phyloP scores from a whole-genome alignment of 2,797 vertebrate species.

The Cyprinodon diabolis region DNA sequence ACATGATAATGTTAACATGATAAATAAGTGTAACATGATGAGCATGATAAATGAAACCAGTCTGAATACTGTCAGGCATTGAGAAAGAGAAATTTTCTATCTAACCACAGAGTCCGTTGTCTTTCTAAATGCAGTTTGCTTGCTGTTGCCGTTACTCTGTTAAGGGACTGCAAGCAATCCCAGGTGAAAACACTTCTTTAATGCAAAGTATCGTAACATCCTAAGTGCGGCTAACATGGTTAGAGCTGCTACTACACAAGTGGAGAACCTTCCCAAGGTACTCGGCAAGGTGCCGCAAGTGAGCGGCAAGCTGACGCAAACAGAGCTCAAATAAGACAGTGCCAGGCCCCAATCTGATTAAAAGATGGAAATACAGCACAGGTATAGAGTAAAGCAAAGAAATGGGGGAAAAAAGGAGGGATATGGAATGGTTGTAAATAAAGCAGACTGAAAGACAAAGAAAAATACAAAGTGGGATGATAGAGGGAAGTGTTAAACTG shows the following conservation, averaged over 20 bases:
- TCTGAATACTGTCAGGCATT: neutral
- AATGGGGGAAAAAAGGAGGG: constrained; percentile 21
- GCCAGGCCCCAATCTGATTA: constrained; percentile 74
- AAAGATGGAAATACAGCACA: constrained; percentile 45
- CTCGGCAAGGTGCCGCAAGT: constrained; percentile 29
- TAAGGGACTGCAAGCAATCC: constrained; percentile 45
- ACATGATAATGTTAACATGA: neutral
- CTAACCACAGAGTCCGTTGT: neutral
- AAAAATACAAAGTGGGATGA: constrained; percentile 53
- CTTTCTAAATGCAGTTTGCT: constrained; percentile 26
- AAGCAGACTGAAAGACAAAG: constrained; percentile 18
- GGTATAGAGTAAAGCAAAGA: constrained; percentile 23
- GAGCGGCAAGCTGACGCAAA: constrained; percentile 41
- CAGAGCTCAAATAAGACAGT: constrained; percentile 73
- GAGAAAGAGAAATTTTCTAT: neutral
- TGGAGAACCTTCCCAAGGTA: constrained; percentile 62
- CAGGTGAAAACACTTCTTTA: constrained; percentile 52
- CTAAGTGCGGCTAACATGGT: constrained; percentile 71
- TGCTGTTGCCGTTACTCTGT: constrained; percentile 53
- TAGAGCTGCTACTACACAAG: constrained; percentile 56
- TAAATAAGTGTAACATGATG: neutral
- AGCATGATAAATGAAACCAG: neutral
- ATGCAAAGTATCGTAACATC: constrained; percentile 68
- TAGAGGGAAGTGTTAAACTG: constrained; percentile 64
- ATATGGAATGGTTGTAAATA: constrained; percentile 23